Evolutionary conservation across 2,797 vertebrate genomes (phyloP).

Genomic region (Pseudomugil gertrudae): DNA sequence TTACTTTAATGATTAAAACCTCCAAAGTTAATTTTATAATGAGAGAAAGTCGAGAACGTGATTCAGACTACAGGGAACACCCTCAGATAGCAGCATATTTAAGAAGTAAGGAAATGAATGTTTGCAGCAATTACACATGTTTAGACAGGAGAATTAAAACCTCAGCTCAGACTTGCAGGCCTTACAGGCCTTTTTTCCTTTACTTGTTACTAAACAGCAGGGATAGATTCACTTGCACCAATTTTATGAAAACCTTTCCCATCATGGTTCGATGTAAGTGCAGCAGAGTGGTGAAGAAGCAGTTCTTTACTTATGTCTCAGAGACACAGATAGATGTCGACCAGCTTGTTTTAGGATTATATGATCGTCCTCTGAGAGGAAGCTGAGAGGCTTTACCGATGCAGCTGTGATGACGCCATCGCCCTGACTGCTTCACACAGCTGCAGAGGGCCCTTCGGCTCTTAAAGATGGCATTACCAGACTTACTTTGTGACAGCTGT

Average conservation of each 20-base stretch:
- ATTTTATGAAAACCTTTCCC: slow-evolving; percentile 13
- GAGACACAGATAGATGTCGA: slow-evolving; percentile 33
- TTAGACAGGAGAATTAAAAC: slow-evolving; percentile 34
- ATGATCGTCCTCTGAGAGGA: slow-evolving; percentile 61
- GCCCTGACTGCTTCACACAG: slow-evolving; percentile 63
- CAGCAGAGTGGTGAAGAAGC: background rate
- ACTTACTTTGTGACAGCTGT: slow-evolving; percentile 44
- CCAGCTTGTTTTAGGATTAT: slow-evolving; percentile 45
- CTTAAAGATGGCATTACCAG: slow-evolving; percentile 32
- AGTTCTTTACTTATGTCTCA: background rate
- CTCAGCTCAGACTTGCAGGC: slow-evolving; percentile 22
- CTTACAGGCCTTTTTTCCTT: background rate
- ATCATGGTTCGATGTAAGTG: background rate
- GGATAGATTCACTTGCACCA: slow-evolving; percentile 7
- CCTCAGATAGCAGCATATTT: slow-evolving; percentile 50
- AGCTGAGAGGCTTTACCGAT: slow-evolving; percentile 59
- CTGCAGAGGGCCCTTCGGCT: slow-evolving; percentile 49
- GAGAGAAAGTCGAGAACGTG: slow-evolving; percentile 39
- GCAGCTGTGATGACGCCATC: slow-evolving; percentile 74
- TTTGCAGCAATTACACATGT: slow-evolving; percentile 55
- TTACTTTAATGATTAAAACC: background rate
- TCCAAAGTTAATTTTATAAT: background rate
- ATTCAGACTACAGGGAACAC: slow-evolving; percentile 55
- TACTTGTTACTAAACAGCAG: slow-evolving; percentile 4
- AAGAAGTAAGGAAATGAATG: slow-evolving; percentile 56